Evolutionary conservation across 1,140 invertebrate genomes (phyloP).

Genomic region (Tetramorium alpestre): DNA sequence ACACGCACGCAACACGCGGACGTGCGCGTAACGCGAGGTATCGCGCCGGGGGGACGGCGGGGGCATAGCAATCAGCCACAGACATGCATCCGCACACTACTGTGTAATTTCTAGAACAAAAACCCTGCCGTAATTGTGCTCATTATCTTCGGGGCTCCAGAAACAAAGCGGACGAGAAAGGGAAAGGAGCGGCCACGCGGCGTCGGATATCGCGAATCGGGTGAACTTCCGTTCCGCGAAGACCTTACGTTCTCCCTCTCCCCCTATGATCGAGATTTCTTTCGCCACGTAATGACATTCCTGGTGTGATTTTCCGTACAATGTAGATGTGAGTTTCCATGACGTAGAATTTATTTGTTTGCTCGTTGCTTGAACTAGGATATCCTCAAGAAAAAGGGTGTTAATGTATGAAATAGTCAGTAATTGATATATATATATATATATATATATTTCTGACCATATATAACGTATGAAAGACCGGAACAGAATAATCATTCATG

Average conservation of each 20-base stretch:
- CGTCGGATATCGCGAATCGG: constrained; percentile 65
- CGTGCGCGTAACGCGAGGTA: constrained; percentile 49
- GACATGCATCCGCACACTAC: constrained; percentile 79
- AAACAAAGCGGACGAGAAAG: constrained; percentile 76
- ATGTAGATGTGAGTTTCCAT: not conserved
- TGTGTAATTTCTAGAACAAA: constrained; percentile 83
- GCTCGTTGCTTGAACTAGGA: not conserved
- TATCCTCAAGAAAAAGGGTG: not conserved
- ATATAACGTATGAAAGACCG: not conserved
- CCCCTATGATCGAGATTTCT: constrained; percentile 36
- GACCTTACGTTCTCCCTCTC: constrained; percentile 1
- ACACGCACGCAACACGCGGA: constrained; percentile 57
- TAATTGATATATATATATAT: too few relatives aligned
- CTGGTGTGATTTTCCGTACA: constrained; percentile 9
- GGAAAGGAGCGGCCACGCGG: constrained; percentile 28
- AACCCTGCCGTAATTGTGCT: constrained; percentile 82
- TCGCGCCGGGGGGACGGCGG: constrained; percentile 67
- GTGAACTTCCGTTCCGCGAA: constrained; percentile 58
- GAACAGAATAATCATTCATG: not conserved
- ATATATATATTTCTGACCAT: not conserved
- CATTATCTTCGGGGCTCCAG: constrained; percentile 79
- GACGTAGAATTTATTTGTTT: not conserved
- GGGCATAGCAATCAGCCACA: constrained; percentile 81
- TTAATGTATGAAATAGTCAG: not conserved
- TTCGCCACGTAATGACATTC: constrained; percentile 33